These are phyloP conservation scores for Malurus leucopterus DNA, from an alignment of 2,797 vertebrate genomes.

Conservation along the genomic window DNA sequence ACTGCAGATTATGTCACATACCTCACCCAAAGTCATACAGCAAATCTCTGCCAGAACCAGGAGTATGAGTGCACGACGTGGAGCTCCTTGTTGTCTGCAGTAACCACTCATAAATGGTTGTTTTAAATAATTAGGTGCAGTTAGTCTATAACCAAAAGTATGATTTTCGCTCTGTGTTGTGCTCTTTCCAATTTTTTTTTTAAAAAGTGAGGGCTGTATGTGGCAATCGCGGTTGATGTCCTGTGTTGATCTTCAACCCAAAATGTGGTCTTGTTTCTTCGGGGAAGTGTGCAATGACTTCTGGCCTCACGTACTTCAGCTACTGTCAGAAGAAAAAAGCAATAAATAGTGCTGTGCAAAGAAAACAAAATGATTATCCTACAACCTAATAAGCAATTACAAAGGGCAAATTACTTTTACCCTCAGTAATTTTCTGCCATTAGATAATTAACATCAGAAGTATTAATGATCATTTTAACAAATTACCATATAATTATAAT, in stretches of 20 bases:
- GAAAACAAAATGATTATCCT: constrained; percentile 51
- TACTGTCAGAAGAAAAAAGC: constrained; percentile 24
- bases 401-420: constrained; percentile 28
- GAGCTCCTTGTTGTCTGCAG: background rate
- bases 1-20: background rate
- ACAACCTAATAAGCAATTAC: constrained; percentile 27
- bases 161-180: background rate
- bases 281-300: background rate
- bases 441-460: constrained; percentile 56
- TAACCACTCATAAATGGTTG: background rate
- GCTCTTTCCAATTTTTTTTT: background rate
- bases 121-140: background rate
- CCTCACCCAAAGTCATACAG: background rate
- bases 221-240: background rate
- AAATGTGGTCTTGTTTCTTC: background rate
- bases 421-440: constrained; percentile 52
- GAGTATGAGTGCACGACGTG: rapidly evolving
- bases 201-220: background rate
- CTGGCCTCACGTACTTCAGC: constrained; percentile 9
- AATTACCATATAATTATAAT: constrained; percentile 49
- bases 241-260: background rate
- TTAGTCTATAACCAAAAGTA: background rate
- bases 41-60: background rate
- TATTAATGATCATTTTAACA: constrained; percentile 53
- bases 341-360: background rate